Base-by-base conservation (phyloP, 2,888 invertebrate species). In the Eristalis intricaria region DNA sequence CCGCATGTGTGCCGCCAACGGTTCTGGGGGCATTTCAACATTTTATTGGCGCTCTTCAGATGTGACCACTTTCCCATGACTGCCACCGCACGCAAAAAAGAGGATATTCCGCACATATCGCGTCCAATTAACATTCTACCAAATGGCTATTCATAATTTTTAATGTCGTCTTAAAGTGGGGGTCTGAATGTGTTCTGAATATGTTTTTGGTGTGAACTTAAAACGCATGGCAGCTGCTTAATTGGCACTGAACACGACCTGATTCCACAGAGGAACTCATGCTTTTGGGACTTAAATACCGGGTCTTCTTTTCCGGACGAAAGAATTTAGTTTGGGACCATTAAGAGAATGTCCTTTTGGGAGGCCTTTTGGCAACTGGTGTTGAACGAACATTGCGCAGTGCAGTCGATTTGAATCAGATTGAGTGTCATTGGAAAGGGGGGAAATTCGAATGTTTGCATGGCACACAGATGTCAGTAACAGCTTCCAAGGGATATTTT, bases 21-120 rank as follows among this genome's bases (percentile, higher is more conserved):
- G 8, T 63, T 76, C 32, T 19, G 43, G 29, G 29, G 50, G 22
- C 22, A n/a, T 73, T 70, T 75, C 22, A 75, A 61, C 71, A 23
- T 76, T 84, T 76, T 71, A 81, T 84, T 61, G 63, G 61, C 61
- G 70, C 40, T 71, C 68, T 84, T 84, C 71, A 84, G 56, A 73
- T 81, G 66, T 76, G 81, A 76, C 76, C 74, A 35, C 40, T 56
- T 79, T 84, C 22, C 23, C 61, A 26, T 63, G 64, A 29, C 56
- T 26, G 19, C 23, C 26, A 26, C 26, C 22, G 56, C 56, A 38
- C 38, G 38, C 38, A 38, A 38, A 35, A 60, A 60, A 71, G 71
- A 40, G 38, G 8, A 71, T 13, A 22, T 38, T 58, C 11, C 50
- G 13, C 22, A 29, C 63, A 35, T 32, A 23, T 35, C 50, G n/a